Base-by-base conservation (phyloP, 1,140 invertebrate species). In the Drosophila hydei region DNA sequence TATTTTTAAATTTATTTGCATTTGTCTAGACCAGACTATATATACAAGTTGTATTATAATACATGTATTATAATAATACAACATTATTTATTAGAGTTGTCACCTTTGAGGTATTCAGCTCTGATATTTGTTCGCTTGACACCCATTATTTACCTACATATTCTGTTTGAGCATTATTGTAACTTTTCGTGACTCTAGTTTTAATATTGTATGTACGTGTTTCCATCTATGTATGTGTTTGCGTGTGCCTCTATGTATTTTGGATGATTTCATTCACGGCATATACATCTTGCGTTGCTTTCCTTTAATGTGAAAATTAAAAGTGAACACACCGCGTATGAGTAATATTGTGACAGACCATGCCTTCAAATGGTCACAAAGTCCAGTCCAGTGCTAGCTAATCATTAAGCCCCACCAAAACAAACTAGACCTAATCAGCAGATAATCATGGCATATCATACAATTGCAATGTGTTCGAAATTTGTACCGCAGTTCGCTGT, bases 1-100 rank as follows among this genome's bases (percentile, higher is more conserved):
- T 85, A 81, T 81, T 87, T 80, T 69, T 77, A 70, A 87, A 87
- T 80, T 71, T 80, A 85, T 80, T 87, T 85, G 74, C 81, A 87
- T 87, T 75, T 79, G 58, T 47, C 48, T 42, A 56, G 40, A 27
- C 56, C 47, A 36, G 40, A 36, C 48, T 18, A 18, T 1, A 9
- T 33, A 65, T 45, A 62, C 52, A 68, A n/a, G n/a, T n/a, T 63
- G 64, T 51, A 60, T 77, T 69, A 85, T 77, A n/a, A n/a, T n/a
- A n/a, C n/a, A n/a, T n/a, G n/a, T n/a, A n/a, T 85, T 84, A 79
- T 85, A 50, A 47, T 50, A 47, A 52, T n/a, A n/a, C 30, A 33
- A 11, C 30, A 33, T 33, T 8, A 33, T 33, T 33, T 33, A 33
- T 33, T 33, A 33, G 30, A 12, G 30, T 6, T 11, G 30, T 3